A percentile compares a stretch with the other conserved stretches of the same genome.
phyloP scores from a whole-genome alignment of 2,888 invertebrate genomes.

The Ceraclea dissimilis region DNA sequence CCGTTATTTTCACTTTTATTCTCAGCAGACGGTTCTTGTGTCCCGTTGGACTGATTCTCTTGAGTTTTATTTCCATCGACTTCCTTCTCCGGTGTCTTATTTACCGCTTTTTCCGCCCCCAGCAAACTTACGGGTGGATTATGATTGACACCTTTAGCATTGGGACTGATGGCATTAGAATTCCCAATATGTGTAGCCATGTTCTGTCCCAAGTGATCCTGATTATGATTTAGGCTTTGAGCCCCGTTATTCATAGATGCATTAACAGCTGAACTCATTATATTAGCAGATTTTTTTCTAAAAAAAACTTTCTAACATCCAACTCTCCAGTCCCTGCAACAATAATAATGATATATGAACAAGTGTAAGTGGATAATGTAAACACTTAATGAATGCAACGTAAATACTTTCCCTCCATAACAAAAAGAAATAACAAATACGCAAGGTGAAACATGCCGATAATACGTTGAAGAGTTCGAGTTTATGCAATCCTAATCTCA shows the following conservation, averaged over 20 bases:
- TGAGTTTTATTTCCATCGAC: background rate
- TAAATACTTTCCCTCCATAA: conserved; percentile 22
- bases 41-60: conserved; percentile 37
- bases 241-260: conserved; percentile 38
- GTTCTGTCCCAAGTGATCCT: conserved; percentile 33
- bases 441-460: conserved; percentile 10
- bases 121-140: conserved; percentile 43
- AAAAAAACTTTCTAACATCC: background rate
- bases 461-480: background rate
- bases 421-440: conserved; percentile 20
- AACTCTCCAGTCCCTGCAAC: background rate
- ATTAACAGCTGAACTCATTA: conserved; percentile 57
- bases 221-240: conserved; percentile 12
- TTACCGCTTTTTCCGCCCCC: conserved; percentile 35
- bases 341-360: background rate
- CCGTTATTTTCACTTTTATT: background rate
- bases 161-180: conserved; percentile 4
- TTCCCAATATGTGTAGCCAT: background rate
- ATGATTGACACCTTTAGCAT: conserved; percentile 27
- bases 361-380: conserved; percentile 7
- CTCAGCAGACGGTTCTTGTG: conserved; percentile 21
- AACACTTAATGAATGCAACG: background rate
- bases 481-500: background rate
- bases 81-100: conserved; percentile 11
- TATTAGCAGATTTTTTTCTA: conserved; percentile 22